Evolutionary conservation across 2,113 vertebrate genomes (phyloP).

Genomic region (Anguilla japonica): DNA sequence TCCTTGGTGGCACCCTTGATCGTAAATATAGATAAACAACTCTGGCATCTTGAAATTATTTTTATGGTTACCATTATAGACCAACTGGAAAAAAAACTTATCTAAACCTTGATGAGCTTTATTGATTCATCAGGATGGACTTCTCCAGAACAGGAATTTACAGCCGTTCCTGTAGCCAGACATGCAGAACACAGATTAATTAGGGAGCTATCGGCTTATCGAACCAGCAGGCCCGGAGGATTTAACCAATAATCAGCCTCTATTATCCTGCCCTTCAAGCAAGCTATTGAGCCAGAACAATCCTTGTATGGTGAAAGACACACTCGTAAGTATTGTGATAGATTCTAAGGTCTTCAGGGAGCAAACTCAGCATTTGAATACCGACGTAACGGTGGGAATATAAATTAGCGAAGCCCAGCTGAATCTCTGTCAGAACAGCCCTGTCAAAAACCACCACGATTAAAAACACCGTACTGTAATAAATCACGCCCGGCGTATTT

Average conservation of each 20-base stretch:
- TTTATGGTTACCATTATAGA: not conserved
- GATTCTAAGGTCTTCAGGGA: not conserved
- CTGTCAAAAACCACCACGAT: not conserved
- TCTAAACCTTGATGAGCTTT: not conserved
- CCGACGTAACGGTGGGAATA: not conserved
- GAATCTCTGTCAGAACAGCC: not conserved
- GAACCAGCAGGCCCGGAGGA: not conserved
- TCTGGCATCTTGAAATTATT: not conserved
- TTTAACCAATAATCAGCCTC: not conserved
- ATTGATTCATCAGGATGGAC: not conserved
- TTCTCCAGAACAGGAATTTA: not conserved
- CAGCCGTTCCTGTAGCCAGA: not conserved
- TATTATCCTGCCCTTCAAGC: not conserved
- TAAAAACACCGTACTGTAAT: not conserved
- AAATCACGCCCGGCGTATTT: not conserved
- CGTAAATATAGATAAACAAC: not conserved
- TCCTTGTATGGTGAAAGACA: not conserved
- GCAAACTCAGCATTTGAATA: not conserved
- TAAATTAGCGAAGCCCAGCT: not conserved
- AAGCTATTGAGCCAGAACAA: not conserved
- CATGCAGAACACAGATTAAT: conserved; percentile 11
- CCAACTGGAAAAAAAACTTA: not conserved
- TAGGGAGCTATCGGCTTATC: not conserved
- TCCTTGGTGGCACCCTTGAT: not conserved
- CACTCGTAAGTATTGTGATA: not conserved